Base-by-base conservation (phyloP, 1,140 invertebrate species). In the Dendrolimus kikuchii region DNA sequence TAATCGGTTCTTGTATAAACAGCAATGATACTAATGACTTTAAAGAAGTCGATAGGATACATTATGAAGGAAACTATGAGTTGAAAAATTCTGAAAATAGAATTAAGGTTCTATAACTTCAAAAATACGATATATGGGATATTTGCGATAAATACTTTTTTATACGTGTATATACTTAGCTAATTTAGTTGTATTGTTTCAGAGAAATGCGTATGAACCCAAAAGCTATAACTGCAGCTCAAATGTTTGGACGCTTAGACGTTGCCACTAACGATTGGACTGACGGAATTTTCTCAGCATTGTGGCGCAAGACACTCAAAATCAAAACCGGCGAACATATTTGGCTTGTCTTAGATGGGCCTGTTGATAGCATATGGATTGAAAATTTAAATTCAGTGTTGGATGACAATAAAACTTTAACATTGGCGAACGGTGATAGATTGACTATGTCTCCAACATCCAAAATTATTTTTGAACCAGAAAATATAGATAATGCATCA, bases 201-300 rank as follows among this genome's bases (percentile, higher is more conserved):
- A 94, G 94, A 60, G 97, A 99, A 89, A 97, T 98, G 96, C 88
- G 97, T 61, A 98, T 99, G 97, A 99, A 99, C 89, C 97, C 97
- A 0, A 98, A 99, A 89, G 96, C 97, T 39, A 99, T 99, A 64
- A 98, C 97, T 47, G 95, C 96, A 2, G 92, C 96, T 5, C 97
- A 99, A 89, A 99, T 99, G 97, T 99, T 99, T 88, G 97, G 97
- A 0, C 89, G 95, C 46, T 88, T 98, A 23, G 97, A 99, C 77
- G 96, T 98, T 0, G 97, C 97, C 3, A 99, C 97, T 0, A 99
- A 99, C 77, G 97, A 99, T 75, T 99, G 97, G 97, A 98, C 96
- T 0, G 97, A 99, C 82, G 97, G 97, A 2, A 98, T 99, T 63
- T 99, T 99, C 84, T 98, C 96, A 5, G 96, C 97, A 0, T 86